phyloP scores from a whole-genome alignment of 2,888 invertebrate species.

The Acanthacorydalis orientalis region DNA sequence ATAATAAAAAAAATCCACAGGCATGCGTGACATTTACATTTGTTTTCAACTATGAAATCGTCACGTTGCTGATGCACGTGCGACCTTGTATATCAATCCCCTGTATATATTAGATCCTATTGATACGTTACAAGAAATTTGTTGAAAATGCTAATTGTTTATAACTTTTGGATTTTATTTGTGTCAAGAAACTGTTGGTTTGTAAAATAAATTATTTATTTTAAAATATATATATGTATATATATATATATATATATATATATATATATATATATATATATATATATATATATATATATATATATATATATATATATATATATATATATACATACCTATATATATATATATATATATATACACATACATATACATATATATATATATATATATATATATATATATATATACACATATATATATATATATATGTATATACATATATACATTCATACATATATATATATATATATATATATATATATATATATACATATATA shows the following conservation, averaged over 20 bases:
- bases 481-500: slow-evolving; percentile 1
- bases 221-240: slow-evolving; percentile 1
- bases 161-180: no score
- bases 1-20: no score
- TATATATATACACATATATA: neutral
- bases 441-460: neutral
- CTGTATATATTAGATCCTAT: no score
- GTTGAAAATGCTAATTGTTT: no score
- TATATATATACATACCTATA: slow-evolving; percentile 2
- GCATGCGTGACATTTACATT: no score
- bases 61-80: slow-evolving; percentile 9
- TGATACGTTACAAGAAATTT: no score
- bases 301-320: slow-evolving; percentile 1
- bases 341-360: slow-evolving; percentile 5
- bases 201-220: neutral
- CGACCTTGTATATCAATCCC: neutral
- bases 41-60: neutral
- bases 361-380: slow-evolving; percentile 1
- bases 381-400: neutral
- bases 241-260: slow-evolving; percentile 5
- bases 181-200: neutral
- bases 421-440: no score
- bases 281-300: slow-evolving; percentile 5
- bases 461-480: slow-evolving; percentile 4
- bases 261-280: slow-evolving; percentile 5